A percentile compares a stretch with the other conserved stretches of the same genome.
These are phyloP conservation scores for Gallinago nigripennis DNA, from an alignment of 2,797 vertebrate species.

Conservation along the genomic window DNA sequence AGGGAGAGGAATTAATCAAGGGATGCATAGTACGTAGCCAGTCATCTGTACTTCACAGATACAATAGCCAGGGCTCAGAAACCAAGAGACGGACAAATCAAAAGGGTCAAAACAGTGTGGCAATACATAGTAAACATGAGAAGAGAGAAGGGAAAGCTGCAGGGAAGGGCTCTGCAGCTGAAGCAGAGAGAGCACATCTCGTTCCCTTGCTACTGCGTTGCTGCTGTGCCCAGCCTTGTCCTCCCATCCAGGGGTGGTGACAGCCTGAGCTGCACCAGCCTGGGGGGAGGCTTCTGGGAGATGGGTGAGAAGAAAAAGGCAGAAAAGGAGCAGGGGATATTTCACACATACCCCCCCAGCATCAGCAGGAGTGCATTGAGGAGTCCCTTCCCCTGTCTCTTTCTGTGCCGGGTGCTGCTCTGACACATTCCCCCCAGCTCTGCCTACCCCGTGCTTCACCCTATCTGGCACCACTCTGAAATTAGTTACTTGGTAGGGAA, in stretches of 20 bases:
- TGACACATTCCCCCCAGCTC: not conserved
- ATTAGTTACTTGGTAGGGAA: not conserved
- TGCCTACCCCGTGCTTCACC: rapidly evolving
- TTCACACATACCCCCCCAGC: not conserved
- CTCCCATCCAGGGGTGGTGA: rapidly evolving
- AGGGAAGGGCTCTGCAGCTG: not conserved
- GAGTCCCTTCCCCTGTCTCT: not conserved
- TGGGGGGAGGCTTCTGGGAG: not conserved
- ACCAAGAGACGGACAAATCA: not conserved
- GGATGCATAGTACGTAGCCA: not conserved
- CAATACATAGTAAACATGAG: not conserved
- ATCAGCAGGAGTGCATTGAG: rapidly evolving
- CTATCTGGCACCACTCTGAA: not conserved
- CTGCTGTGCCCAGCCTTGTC: rapidly evolving
- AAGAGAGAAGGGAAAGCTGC: not conserved
- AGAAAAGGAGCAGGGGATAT: not conserved
- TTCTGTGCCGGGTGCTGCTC: not conserved
- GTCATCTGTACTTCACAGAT: not conserved
- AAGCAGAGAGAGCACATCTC: rapidly evolving
- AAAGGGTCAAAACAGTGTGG: not conserved
- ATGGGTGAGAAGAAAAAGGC: not conserved
- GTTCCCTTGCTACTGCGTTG: rapidly evolving
- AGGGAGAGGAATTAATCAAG: not conserved
- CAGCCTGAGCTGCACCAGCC: not conserved
- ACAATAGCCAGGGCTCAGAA: not conserved